Evolutionary conservation across 2,797 vertebrate genomes (phyloP).

Genomic region (Denticeps clupeoides): DNA sequence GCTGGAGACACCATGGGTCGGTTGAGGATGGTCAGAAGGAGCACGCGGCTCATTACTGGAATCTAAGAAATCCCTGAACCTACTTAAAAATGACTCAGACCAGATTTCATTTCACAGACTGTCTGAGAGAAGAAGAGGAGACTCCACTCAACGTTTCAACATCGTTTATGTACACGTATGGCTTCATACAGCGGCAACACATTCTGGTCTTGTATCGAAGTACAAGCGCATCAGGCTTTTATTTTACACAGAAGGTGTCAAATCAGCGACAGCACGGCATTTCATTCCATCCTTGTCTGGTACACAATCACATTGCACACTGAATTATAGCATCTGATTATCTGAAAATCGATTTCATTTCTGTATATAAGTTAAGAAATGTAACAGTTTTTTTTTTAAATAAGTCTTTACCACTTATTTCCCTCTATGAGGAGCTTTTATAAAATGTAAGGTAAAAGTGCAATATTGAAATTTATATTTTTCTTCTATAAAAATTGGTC

Average conservation of each 20-base stretch:
- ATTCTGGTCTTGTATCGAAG: constrained; percentile 64
- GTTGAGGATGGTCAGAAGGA: too few species aligned
- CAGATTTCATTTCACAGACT: too few species aligned
- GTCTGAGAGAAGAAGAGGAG: too few species aligned
- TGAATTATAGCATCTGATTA: constrained; percentile 57
- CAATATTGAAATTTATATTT: constrained; percentile 63
- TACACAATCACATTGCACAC: constrained; percentile 67
- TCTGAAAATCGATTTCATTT: constrained; percentile 70
- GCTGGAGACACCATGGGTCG: too few species aligned
- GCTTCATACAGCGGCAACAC: constrained; percentile 75
- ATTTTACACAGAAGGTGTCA: constrained; percentile 44
- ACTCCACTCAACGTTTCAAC: too few species aligned
- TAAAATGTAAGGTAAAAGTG: constrained; percentile 67
- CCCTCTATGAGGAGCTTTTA: constrained; percentile 57
- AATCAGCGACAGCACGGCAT: constrained; percentile 47
- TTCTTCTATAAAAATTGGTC: constrained; percentile 67
- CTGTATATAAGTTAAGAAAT: constrained; percentile 77
- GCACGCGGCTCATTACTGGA: too few species aligned
- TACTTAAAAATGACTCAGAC: too few species aligned
- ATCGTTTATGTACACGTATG: constrained; percentile 81
- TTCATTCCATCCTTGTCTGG: constrained; percentile 50
- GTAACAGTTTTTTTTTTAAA: constrained; percentile 70
- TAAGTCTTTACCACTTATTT: constrained; percentile 52
- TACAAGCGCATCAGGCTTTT: constrained; percentile 68
- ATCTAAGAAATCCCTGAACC: too few species aligned